phyloP scores from a whole-genome alignment of 1,140 invertebrate genomes.

The Rhopalosiphum padi region DNA sequence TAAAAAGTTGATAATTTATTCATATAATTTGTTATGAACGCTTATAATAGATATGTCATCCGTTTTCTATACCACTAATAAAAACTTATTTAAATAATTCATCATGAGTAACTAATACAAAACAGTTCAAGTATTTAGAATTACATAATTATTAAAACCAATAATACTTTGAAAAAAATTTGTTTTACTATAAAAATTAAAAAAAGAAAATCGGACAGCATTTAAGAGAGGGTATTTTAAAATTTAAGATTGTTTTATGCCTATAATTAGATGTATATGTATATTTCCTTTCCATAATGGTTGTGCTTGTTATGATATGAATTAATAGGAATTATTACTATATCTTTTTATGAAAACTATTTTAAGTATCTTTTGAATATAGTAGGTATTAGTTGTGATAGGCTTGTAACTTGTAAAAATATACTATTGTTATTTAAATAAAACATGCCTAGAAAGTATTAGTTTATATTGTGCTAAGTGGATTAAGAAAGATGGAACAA shows the following conservation, averaged over 20 bases:
- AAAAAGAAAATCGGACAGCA: neutral
- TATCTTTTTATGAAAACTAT: neutral
- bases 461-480: neutral
- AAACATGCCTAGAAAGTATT: neutral
- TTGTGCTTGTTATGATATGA: conserved; percentile 16
- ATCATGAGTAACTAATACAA: neutral
- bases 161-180: neutral
- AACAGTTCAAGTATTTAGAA: neutral
- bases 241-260: neutral
- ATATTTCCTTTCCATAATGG: neutral
- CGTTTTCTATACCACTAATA: neutral
- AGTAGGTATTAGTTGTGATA: conserved; percentile 6
- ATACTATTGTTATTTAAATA: neutral
- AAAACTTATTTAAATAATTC: neutral
- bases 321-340: neutral
- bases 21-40: neutral
- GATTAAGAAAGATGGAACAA: neutral
- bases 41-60: neutral
- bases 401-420: neutral
- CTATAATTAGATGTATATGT: neutral
- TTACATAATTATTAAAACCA: neutral
- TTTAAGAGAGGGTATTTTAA: neutral
- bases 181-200: no score
- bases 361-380: neutral
- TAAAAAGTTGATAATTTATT: conserved; percentile 16